Conservation (phyloP, 1,140 invertebrate species). For the Eriosoma lanigerum region DNA sequence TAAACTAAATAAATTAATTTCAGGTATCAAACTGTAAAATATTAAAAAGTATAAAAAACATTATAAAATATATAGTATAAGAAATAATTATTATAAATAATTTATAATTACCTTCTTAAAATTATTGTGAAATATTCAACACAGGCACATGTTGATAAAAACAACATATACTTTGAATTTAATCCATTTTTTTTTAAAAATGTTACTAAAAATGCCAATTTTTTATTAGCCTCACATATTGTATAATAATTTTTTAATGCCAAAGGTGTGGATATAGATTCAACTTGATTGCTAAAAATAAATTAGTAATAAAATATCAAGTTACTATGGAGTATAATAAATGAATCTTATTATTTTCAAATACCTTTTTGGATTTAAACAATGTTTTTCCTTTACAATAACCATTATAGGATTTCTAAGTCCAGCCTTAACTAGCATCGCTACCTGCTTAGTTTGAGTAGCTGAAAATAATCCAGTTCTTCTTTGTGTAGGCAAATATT, state of each 20-base stretch:
- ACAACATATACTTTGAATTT: constrained; percentile 83
- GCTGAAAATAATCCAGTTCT: constrained; percentile 97
- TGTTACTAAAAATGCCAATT: constrained; percentile 72
- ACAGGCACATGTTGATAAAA: constrained; percentile 93
- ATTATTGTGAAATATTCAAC: constrained; percentile 91
- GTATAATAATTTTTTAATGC: constrained; percentile 83
- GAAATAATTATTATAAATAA: not conserved
- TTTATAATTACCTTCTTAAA: constrained; percentile 61
- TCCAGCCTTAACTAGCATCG: constrained; percentile 88
- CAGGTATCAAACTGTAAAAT: constrained; percentile 61
- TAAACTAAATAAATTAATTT: constrained; percentile 71
- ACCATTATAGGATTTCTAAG: constrained; percentile 92
- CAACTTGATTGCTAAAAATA: constrained; percentile 41
- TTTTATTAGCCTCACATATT: constrained; percentile 74
- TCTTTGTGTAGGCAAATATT: constrained; percentile 87
- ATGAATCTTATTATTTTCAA: constrained; percentile 25
- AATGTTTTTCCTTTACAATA: constrained; percentile 83
- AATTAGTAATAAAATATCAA: not conserved
- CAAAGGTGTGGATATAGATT: constrained; percentile 71
- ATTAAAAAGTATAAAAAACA: constrained; percentile 15
- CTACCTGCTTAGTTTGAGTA: constrained; percentile 94
- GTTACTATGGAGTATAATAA: too few species aligned
- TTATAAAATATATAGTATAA: not conserved
- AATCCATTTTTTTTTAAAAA: constrained; percentile 69
- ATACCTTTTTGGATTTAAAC: constrained; percentile 54